A percentile compares a stretch with the other conserved stretches of the same genome.
Evolutionary conservation across 2,888 invertebrate species (phyloP).

Genomic region (Drosophila paranaensis): DNA sequence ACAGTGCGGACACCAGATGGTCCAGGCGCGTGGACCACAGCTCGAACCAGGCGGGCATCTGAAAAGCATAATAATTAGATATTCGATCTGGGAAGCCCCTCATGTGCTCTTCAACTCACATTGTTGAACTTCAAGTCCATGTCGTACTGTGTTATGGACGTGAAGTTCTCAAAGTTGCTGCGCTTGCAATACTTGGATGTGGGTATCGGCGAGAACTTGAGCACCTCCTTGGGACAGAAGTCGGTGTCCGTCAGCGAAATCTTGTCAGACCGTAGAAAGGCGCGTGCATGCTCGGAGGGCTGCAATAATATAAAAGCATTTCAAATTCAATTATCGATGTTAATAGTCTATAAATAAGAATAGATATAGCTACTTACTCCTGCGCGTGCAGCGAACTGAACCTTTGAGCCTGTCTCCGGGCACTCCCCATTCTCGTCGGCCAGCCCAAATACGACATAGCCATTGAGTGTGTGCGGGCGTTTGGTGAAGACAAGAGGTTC

Average conservation of each 20-base stretch:
- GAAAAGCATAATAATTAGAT: not conserved
- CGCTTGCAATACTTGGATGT: conserved; percentile 84
- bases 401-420: conserved; percentile 78
- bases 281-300: conserved; percentile 83
- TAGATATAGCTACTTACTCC: conserved; percentile 75
- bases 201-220: conserved; percentile 84
- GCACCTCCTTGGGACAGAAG: conserved; percentile 84
- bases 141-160: conserved; percentile 83
- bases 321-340: not conserved
- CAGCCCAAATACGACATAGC: conserved; percentile 82
- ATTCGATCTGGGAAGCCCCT: not conserved
- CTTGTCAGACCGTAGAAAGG: conserved; percentile 81
- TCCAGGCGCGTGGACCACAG: conserved; percentile 83
- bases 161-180: conserved; percentile 83
- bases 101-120: conserved; percentile 56
- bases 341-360: too few relatives aligned
- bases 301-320: conserved; percentile 27
- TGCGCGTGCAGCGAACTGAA: conserved; percentile 80
- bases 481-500: conserved; percentile 84
- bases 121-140: conserved; percentile 83
- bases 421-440: conserved; percentile 73
- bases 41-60: conserved; percentile 85
- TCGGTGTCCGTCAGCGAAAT: conserved; percentile 81
- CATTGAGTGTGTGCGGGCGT: conserved; percentile 83
- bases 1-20: conserved; percentile 83